phyloP scores from a whole-genome alignment of 2,888 invertebrate species.

The Melieria crassipennis region DNA sequence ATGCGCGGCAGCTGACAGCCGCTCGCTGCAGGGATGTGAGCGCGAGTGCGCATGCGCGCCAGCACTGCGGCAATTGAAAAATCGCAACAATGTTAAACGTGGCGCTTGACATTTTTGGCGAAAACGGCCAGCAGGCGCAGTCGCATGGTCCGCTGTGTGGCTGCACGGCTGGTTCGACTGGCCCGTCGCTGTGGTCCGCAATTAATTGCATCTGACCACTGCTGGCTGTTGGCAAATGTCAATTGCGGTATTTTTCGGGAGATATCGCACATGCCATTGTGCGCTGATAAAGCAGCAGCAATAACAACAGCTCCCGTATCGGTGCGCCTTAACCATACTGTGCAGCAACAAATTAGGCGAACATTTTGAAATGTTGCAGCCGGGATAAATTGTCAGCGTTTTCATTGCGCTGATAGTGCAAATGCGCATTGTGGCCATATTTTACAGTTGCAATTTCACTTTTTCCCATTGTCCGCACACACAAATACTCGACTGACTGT shows the following conservation, averaged over 20 bases:
- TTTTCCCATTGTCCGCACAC: too few relatives aligned
- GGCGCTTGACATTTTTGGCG: constrained; percentile 5
- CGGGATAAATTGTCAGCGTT: too few relatives aligned
- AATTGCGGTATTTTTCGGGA: constrained; percentile 43
- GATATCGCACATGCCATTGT: constrained; percentile 41
- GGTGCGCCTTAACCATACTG: background rate
- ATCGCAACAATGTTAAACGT: constrained; percentile 14
- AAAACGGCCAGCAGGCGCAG: background rate
- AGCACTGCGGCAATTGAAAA: constrained; percentile 15
- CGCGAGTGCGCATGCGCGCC: background rate
- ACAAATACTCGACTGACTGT: too few relatives aligned
- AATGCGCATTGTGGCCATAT: too few relatives aligned
- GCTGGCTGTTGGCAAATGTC: constrained; percentile 34
- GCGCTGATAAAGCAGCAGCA: background rate
- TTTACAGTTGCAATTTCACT: too few relatives aligned
- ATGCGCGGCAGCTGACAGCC: constrained; percentile 8
- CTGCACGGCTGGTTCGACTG: background rate
- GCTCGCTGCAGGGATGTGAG: constrained; percentile 1
- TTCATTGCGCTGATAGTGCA: too few relatives aligned
- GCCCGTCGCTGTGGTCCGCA: constrained; percentile 5
- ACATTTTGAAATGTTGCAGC: too few relatives aligned
- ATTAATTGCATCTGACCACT: constrained; percentile 23
- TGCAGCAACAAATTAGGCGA: background rate
- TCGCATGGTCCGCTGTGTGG: too few relatives aligned
- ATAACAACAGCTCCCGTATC: too few relatives aligned